A percentile compares a stretch with the other conserved stretches of the same genome.
These are phyloP conservation scores for Diabrotica balteata DNA, from an alignment of 2,888 invertebrate species.

Conservation along the genomic window DNA sequence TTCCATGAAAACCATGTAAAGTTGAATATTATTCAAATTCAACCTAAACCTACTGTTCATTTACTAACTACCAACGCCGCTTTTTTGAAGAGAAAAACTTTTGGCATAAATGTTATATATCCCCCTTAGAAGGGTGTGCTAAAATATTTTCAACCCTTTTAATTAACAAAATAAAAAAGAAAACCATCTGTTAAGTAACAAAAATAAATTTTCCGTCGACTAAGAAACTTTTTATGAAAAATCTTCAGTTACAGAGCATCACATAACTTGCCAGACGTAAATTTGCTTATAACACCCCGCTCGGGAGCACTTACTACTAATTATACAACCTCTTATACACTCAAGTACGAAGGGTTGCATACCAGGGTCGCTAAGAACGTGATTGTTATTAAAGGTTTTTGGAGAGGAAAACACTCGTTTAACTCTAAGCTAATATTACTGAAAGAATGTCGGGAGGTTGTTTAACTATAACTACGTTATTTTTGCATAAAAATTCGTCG, in stretches of 20 bases:
- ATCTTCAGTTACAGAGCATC: slow-evolving; percentile 25
- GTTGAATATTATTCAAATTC: too few relatives aligned
- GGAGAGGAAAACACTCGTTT: slow-evolving; percentile 19
- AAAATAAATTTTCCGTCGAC: slow-evolving; percentile 24
- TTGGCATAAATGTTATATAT: too few relatives aligned
- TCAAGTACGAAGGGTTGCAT: slow-evolving; percentile 35
- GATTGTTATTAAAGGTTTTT: slow-evolving; percentile 31
- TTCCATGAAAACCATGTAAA: too few relatives aligned
- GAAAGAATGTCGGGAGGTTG: slow-evolving; percentile 9
- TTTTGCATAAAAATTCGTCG: slow-evolving; percentile 8
- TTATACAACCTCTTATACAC: slow-evolving; percentile 38
- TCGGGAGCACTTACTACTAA: slow-evolving; percentile 38
- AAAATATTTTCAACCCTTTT: slow-evolving; percentile 3
- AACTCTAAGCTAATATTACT: slow-evolving; percentile 20
- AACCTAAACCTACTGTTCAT: too few relatives aligned
- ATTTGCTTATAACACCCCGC: slow-evolving; percentile 34
- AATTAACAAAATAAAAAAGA: slow-evolving; percentile 10
- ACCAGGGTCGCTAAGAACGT: slow-evolving; percentile 22
- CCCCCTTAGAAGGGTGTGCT: too few relatives aligned
- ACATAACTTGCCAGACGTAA: slow-evolving; percentile 32
- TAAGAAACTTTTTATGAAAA: slow-evolving; percentile 28
- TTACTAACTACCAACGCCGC: too few relatives aligned
- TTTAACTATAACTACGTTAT: slow-evolving; percentile 13
- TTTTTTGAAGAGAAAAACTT: too few relatives aligned
- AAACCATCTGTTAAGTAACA: slow-evolving; percentile 2